These are phyloP conservation scores for Leiothrix lutea DNA, from an alignment of 2,113 vertebrate species.

Conservation along the genomic window DNA sequence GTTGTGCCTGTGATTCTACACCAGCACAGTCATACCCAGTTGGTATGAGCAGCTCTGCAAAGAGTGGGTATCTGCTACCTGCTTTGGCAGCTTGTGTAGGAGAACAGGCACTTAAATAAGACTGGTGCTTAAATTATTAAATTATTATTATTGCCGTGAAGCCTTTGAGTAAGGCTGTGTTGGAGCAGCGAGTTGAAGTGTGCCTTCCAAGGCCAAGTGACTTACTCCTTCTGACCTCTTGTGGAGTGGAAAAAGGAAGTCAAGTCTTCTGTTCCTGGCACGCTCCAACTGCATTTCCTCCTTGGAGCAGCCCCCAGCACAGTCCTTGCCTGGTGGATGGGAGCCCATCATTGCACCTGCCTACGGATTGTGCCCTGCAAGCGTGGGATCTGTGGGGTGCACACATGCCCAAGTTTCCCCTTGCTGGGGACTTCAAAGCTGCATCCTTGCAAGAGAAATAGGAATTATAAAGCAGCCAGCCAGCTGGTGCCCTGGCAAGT, in stretches of 20 bases:
- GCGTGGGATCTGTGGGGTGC: no score
- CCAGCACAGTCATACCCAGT: background rate
- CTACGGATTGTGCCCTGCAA: accelerated
- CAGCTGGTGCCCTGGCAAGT: background rate
- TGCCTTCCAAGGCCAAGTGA: background rate
- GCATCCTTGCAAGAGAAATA: background rate
- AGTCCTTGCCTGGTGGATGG: background rate
- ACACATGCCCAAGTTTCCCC: background rate
- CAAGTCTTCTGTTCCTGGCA: background rate
- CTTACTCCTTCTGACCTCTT: background rate
- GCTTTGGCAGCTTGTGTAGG: background rate
- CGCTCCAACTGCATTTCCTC: background rate
- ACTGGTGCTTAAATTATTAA: background rate
- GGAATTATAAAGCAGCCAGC: background rate
- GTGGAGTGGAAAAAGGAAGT: background rate
- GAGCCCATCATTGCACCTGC: background rate
- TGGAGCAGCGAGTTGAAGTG: background rate
- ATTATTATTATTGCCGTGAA: background rate
- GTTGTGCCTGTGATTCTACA: background rate
- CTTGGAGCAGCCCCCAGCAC: accelerated
- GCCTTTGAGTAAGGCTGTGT: background rate
- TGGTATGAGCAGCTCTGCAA: background rate
- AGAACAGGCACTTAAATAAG: background rate
- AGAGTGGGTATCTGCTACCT: background rate
- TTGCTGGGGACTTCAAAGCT: background rate